These are phyloP conservation scores for Cryptocephalus moraei DNA, from an alignment of 2,888 invertebrate species.

Conservation along the genomic window DNA sequence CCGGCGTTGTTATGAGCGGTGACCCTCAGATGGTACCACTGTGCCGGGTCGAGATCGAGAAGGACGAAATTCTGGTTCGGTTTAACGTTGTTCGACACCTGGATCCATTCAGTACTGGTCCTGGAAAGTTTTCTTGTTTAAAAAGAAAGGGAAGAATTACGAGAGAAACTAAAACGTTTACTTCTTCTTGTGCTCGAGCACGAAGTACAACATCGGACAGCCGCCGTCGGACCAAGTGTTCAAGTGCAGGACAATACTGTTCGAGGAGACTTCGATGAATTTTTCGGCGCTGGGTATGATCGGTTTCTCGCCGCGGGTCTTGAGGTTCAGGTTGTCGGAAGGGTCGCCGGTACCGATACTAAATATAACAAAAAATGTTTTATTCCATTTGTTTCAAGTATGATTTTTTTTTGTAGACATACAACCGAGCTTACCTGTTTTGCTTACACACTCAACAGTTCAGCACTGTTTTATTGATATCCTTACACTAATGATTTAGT, in stretches of 20 bases:
- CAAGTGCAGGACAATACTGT: slow-evolving; percentile 83
- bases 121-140: slow-evolving; percentile 36
- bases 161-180: slow-evolving; percentile 33
- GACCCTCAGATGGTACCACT: slow-evolving; percentile 86
- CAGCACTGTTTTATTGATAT: too few species aligned
- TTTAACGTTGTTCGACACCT: slow-evolving; percentile 87
- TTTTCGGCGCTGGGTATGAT: slow-evolving; percentile 82
- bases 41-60: slow-evolving; percentile 83
- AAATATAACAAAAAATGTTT: slow-evolving; percentile 10
- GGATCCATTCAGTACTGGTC: slow-evolving; percentile 82
- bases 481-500: too few species aligned
- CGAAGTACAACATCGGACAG: slow-evolving; percentile 91
- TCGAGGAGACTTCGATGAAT: slow-evolving; percentile 88
- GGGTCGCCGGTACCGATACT: slow-evolving; percentile 89
- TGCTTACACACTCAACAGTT: too few species aligned
- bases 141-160: not conserved
- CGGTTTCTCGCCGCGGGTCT: slow-evolving; percentile 89
- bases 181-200: slow-evolving; percentile 91
- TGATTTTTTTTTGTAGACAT: too few species aligned
- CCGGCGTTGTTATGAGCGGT: slow-evolving; percentile 94
- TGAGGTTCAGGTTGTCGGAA: slow-evolving; percentile 79
- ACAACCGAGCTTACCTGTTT: too few species aligned
- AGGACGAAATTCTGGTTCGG: slow-evolving; percentile 86
- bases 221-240: slow-evolving; percentile 92
- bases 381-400: not conserved